Base-by-base conservation (phyloP, 1,140 invertebrate species). In the Chironomus tepperi region DNA sequence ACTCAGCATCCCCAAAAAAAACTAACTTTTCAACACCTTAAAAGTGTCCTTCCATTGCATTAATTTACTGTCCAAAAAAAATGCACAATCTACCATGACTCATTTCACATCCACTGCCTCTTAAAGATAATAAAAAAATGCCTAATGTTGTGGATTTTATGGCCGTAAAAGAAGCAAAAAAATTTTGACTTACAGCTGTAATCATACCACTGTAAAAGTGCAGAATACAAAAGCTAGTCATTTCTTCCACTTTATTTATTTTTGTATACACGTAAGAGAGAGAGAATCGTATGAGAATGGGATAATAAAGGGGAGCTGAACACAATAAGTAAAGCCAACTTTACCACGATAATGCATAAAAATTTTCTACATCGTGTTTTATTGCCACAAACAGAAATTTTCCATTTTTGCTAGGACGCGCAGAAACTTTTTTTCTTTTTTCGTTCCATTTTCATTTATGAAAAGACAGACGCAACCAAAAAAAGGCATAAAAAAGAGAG, bases 401-500 rank as follows among this genome's bases (percentile, higher is more conserved):
- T 57, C 47, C 9, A 34, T 34, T 34, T 34, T 34, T 34, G 24
- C 24, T 34, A 34, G 24, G 24, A 34, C 24, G 24, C 24, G 24
- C 24, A 2, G 24, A 34, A 34, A 34, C 24, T 34, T 34, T 34
- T 34, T 34, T 34, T 34, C 5, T 57, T 57, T 57, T 1, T 7
- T 2, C 2, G 47, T n/a, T 10, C 47, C 9, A 57, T 57, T 57
- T 57, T 57, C 47, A 12, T 57, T 10, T 57, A 2, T n/a, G n/a
- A 16, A 73, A 73, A 7, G 24, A 34, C 21, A 16, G 24, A 73
- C 21, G 6, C 15, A 42, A 10, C 21, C 74, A 42, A 34, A 74
- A 73, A 67, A 75, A 73, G 74, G 75, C 43, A 72, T 18, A 12
- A 42, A 34, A 18, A 73, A 43, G 67, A 70, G 67, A 74, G 24